phyloP scores from a whole-genome alignment of 1,140 invertebrate species.

The Drosophila sulfurigaster region DNA sequence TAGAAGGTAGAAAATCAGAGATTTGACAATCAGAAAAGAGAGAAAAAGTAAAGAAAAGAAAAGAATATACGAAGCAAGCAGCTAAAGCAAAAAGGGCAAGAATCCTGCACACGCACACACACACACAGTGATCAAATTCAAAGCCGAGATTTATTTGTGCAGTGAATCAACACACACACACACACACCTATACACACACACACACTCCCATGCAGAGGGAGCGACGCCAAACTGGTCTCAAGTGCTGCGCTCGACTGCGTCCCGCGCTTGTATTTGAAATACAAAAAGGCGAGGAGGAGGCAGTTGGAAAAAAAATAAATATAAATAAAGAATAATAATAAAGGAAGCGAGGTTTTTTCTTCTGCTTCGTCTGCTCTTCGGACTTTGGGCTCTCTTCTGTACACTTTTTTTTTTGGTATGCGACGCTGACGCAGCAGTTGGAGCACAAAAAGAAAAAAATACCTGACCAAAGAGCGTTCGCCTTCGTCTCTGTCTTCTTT shows the following conservation, averaged over 20 bases:
- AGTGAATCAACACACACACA: slow-evolving; percentile 73
- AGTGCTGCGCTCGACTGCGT: slow-evolving; percentile 72
- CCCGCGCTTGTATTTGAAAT: slow-evolving; percentile 69
- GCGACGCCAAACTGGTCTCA: slow-evolving; percentile 67
- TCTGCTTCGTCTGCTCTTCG: slow-evolving; percentile 23
- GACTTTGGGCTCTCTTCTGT: slow-evolving; percentile 23
- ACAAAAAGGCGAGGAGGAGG: not conserved
- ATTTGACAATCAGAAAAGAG: slow-evolving; percentile 75
- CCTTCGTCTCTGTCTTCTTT: slow-evolving; percentile 23
- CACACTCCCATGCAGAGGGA: slow-evolving; percentile 14
- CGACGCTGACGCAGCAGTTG: slow-evolving; percentile 35
- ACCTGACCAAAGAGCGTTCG: slow-evolving; percentile 44
- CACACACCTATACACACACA: slow-evolving; percentile 43
- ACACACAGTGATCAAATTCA: slow-evolving; percentile 64
- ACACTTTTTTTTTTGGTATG: slow-evolving; percentile 31
- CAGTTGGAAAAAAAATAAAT: slow-evolving; percentile 26
- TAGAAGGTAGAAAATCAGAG: slow-evolving; percentile 26
- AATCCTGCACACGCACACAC: slow-evolving; percentile 62
- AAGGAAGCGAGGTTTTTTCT: slow-evolving; percentile 71
- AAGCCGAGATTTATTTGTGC: slow-evolving; percentile 81
- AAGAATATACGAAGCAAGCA: slow-evolving; percentile 26
- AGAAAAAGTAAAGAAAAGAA: too few relatives aligned
- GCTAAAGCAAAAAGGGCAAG: slow-evolving; percentile 56
- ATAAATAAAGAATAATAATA: slow-evolving; percentile 63
- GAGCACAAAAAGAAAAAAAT: slow-evolving; percentile 32